Conservation (phyloP, 2,797 vertebrate genomes). For the Eremophila alpestris region DNA sequence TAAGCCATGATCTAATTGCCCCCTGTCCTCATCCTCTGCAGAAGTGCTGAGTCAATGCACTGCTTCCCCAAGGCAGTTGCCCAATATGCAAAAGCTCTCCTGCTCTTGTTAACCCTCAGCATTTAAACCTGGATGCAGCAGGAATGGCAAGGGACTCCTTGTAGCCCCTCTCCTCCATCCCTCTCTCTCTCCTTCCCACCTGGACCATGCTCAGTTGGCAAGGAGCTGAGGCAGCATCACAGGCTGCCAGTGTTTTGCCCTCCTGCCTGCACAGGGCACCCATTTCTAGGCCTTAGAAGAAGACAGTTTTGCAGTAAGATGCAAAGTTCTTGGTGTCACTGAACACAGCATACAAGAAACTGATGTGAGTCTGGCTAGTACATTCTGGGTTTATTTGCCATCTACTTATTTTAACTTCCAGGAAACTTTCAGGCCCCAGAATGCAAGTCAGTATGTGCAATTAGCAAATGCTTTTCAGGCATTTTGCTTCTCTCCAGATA, state of each 20-base stretch:
- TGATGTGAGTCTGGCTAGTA: background rate
- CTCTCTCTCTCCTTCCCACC: background rate
- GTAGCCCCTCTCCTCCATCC: background rate
- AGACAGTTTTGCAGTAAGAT: background rate
- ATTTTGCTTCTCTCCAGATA: background rate
- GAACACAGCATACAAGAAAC: background rate
- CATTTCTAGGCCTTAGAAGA: background rate
- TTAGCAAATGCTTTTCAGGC: background rate
- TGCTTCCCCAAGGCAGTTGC: background rate
- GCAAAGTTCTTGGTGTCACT: background rate
- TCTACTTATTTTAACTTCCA: background rate
- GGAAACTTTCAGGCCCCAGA: background rate
- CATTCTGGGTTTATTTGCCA: background rate
- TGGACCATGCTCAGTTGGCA: background rate
- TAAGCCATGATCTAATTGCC: background rate
- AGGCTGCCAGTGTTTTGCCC: background rate
- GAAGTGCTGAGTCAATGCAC: rapidly evolving
- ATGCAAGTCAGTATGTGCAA: background rate
- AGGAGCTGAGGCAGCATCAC: background rate
- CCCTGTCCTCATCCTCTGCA: background rate
- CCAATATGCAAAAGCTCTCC: background rate
- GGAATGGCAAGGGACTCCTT: background rate
- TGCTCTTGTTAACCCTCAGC: rapidly evolving
- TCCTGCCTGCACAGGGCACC: rapidly evolving
- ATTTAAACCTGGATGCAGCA: background rate